These are phyloP conservation scores for Antennarius maculatus DNA, from an alignment of 2,797 vertebrate species.

Conservation along the genomic window DNA sequence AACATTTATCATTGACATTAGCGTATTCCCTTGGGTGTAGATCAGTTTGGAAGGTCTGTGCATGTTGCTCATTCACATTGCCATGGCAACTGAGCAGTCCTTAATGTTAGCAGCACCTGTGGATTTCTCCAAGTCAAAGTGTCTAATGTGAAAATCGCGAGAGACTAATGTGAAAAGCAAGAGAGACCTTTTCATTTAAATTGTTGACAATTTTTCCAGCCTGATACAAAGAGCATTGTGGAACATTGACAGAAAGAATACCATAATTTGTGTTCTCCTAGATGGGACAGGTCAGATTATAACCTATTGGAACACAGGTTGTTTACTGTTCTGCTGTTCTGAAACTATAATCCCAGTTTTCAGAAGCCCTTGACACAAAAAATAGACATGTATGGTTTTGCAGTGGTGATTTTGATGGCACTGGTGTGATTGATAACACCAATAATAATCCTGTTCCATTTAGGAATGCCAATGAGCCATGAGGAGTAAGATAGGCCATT, in stretches of 20 bases:
- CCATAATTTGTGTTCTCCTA: not conserved
- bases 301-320: not conserved
- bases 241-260: not conserved
- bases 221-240: not conserved
- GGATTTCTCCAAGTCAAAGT: not conserved
- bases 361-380: slow-evolving; percentile 13
- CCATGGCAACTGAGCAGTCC: no score
- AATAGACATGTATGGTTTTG: not conserved
- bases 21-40: no score
- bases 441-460: slow-evolving; percentile 21
- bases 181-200: not conserved
- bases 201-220: not conserved
- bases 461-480: not conserved
- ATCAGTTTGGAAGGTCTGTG: not conserved
- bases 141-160: not conserved
- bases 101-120: not conserved
- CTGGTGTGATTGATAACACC: slow-evolving; percentile 17
- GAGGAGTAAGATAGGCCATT: not conserved
- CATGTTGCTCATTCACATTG: not conserved
- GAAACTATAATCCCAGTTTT: slow-evolving; percentile 4
- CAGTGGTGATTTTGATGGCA: slow-evolving; percentile 5
- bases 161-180: no score
- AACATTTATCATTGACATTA: no score
- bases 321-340: not conserved
- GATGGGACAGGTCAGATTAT: not conserved